Conservation (phyloP, 1,140 invertebrate genomes). For the honey bee (Apis mellifera) region Amel_HAv3.1 CM009946.2:7198001-7198500, state of each 20-base stretch:
- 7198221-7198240: slow-evolving; percentile 22
- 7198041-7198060: slow-evolving; percentile 14
- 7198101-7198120: neutral
- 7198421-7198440: slow-evolving; percentile 21
- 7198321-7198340: neutral
- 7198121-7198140: slow-evolving; percentile 2
- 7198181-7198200: slow-evolving; percentile 22
- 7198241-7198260: slow-evolving; percentile 32
- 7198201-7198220: neutral
- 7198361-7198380: slow-evolving; percentile 14
- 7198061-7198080: neutral
- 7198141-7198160: neutral
- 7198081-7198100: slow-evolving; percentile 22
- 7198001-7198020: neutral
- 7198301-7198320: slow-evolving; percentile 2
- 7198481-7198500: neutral
- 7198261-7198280: neutral
- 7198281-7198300: slow-evolving; percentile 20
- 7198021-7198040: neutral
- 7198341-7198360: slow-evolving; percentile 40
- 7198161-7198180: neutral
- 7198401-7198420: slow-evolving; percentile 35
- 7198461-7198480: neutral
- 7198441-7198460: neutral
- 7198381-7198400: slow-evolving; percentile 1